phyloP scores from a whole-genome alignment of 2,113 vertebrate species.

The human (Homo sapiens) region GRCh38 chr3:145898001-145898500 shows the following conservation, averaged over 20 bases:
- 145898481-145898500: not conserved
- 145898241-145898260: not conserved
- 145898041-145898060: conserved; percentile 70
- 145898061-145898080: conserved; percentile 42
- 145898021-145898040: conserved; percentile 44
- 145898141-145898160: conserved; percentile 33
- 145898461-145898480: not conserved
- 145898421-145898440: not conserved
- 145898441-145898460: not conserved
- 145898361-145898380: not conserved
- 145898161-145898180: conserved; percentile 40
- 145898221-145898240: conserved; percentile 16
- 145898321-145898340: not conserved
- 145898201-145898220: conserved; percentile 26
- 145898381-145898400: not conserved
- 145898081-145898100: not conserved
- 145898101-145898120: not conserved
- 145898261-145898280: conserved; percentile 29
- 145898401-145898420: not conserved
- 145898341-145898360: not conserved
- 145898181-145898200: conserved; percentile 26
- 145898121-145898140: not conserved
- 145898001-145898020: conserved; percentile 33
- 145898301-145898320: not conserved
- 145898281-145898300: not conserved